Conservation (phyloP, 2,113 vertebrate genomes). For the Thalassoma bifasciatum region DNA sequence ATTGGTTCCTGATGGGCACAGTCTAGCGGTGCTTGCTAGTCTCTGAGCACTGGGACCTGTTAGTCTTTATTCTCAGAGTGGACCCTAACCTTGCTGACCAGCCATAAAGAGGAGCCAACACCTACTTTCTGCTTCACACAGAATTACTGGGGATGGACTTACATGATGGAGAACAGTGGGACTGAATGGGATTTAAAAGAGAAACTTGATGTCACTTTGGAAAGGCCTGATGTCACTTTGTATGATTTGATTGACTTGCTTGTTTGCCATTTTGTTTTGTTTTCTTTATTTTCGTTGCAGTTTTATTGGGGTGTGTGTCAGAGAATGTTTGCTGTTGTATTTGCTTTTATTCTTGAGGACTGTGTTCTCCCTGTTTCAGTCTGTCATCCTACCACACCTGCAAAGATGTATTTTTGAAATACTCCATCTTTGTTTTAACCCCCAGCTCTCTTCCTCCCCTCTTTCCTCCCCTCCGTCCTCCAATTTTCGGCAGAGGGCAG, state of each 20-base stretch:
- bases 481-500: constrained; percentile 54
- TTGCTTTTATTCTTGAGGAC: constrained; percentile 75
- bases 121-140: constrained; percentile 68
- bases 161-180: constrained; percentile 49
- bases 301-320: constrained; percentile 66
- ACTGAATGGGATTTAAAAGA: constrained; percentile 66
- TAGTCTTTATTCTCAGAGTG: constrained; percentile 55
- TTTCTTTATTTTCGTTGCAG: constrained; percentile 43
- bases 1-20: constrained; percentile 41
- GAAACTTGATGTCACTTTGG: constrained; percentile 84
- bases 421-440: constrained; percentile 55
- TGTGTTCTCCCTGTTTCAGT: constrained; percentile 67
- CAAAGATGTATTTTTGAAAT: constrained; percentile 53
- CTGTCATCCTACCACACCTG: constrained; percentile 57
- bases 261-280: constrained; percentile 63
- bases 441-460: constrained; percentile 37
- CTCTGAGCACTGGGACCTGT: constrained; percentile 1
- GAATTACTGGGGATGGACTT: constrained; percentile 63
- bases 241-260: constrained; percentile 78
- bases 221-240: constrained; percentile 84
- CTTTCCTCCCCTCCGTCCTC: constrained; percentile 44
- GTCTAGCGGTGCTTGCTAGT: constrained; percentile 19
- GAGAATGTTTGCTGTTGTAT: constrained; percentile 75
- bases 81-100: constrained; percentile 76
- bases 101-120: constrained; percentile 64